Evolutionary conservation across 2,113 vertebrate genomes (phyloP).

Genomic region (Emydocephalus ijimae): DNA sequence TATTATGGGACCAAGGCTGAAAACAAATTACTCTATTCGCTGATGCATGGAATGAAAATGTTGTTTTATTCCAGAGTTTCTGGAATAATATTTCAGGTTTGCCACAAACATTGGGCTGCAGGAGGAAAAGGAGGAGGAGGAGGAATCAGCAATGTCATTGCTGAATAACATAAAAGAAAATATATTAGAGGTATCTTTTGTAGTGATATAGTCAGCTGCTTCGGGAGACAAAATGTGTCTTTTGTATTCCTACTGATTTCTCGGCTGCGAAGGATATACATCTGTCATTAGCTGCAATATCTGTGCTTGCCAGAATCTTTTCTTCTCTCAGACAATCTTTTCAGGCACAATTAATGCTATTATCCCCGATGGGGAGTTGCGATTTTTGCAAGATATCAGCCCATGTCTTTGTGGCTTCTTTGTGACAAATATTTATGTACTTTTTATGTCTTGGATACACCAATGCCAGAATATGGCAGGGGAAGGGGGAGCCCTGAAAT

Average conservation of each 20-base stretch:
- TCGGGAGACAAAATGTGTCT: background rate
- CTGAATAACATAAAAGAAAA: slow-evolving; percentile 14
- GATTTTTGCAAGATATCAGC: slow-evolving; percentile 20
- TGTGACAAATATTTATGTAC: background rate
- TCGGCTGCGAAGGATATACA: background rate
- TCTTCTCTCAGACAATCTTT: slow-evolving; percentile 11
- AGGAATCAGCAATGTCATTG: background rate
- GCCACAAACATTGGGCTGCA: slow-evolving; percentile 7
- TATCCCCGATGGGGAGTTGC: slow-evolving; percentile 13
- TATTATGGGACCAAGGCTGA: slow-evolving; percentile 46
- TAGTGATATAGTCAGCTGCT: background rate
- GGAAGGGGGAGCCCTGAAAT: background rate
- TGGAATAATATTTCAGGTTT: slow-evolving; percentile 22
- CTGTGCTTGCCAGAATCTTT: slow-evolving; percentile 8
- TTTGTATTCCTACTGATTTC: background rate
- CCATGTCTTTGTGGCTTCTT: slow-evolving; percentile 7
- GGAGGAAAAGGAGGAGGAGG: background rate
- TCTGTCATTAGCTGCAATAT: slow-evolving; percentile 24
- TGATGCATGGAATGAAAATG: slow-evolving; percentile 32
- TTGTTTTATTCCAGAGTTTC: slow-evolving; percentile 52
- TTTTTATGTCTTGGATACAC: background rate
- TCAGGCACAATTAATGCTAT: background rate
- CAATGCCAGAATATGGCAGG: background rate
- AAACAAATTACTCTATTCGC: slow-evolving; percentile 63
- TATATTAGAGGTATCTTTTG: background rate